Evolutionary conservation across 2,888 invertebrate genomes (phyloP).

Genomic region (Meandrusa payeni): DNA sequence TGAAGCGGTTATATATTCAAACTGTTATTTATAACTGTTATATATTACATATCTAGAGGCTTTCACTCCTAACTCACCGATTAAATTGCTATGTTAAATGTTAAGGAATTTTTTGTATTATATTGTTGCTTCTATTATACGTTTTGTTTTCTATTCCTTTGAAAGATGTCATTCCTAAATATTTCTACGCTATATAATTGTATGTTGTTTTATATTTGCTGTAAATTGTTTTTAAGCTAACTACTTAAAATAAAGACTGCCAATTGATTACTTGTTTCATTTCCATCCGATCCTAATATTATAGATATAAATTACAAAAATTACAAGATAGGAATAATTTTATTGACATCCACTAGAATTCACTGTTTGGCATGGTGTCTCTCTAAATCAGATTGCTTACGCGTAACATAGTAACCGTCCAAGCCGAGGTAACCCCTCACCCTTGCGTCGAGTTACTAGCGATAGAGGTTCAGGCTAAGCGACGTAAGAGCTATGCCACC

Average conservation of each 20-base stretch:
- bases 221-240: constrained; percentile 58
- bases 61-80: constrained; percentile 52
- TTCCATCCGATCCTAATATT: constrained; percentile 29
- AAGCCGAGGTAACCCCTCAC: too few species aligned
- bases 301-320: too few species aligned
- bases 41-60: constrained; percentile 42
- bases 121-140: constrained; percentile 35
- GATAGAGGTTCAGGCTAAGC: too few species aligned
- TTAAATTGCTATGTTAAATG: constrained; percentile 31
- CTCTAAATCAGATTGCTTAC: too few species aligned
- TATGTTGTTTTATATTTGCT: constrained; percentile 48
- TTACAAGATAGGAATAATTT: too few species aligned
- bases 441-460: too few species aligned
- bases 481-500: too few species aligned
- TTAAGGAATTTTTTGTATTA: constrained; percentile 40
- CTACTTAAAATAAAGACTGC: constrained; percentile 70
- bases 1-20: too few species aligned
- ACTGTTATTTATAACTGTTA: too few species aligned
- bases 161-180: constrained; percentile 43
- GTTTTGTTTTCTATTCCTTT: constrained; percentile 31
- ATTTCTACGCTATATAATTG: constrained; percentile 36
- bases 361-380: too few species aligned
- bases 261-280: constrained; percentile 36
- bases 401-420: too few species aligned
- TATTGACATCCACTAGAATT: too few species aligned